Evolutionary conservation across 2,113 vertebrate species (phyloP).

Genomic region (Fregata magnificens): DNA sequence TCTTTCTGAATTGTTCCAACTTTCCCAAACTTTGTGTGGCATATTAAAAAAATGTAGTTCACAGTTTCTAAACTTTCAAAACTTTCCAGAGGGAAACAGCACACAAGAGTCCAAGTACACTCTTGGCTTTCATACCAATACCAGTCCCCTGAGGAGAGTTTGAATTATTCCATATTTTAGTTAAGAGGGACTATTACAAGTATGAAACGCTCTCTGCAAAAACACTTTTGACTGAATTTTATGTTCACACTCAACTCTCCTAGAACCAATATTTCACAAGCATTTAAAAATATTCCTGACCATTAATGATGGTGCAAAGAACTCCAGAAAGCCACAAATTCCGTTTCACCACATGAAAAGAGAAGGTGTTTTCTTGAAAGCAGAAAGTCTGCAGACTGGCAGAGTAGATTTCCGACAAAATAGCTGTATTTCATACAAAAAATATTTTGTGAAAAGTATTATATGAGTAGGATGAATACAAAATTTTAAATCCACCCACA

Average conservation of each 20-base stretch:
- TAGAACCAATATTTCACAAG: conserved; percentile 1
- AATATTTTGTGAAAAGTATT: background rate
- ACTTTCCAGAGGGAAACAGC: background rate
- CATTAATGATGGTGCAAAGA: background rate
- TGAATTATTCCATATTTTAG: conserved; percentile 18
- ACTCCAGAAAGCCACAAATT: background rate
- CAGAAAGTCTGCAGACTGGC: background rate
- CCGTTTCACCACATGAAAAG: background rate
- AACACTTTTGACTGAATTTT: background rate
- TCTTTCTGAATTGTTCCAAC: background rate
- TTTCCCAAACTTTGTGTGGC: conserved; percentile 1
- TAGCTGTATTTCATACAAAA: background rate
- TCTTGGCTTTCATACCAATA: background rate
- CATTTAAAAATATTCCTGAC: background rate
- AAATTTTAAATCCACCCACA: background rate
- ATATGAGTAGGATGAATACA: background rate
- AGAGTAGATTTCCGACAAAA: background rate
- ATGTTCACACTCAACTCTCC: conserved; percentile 4
- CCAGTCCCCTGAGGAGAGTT: background rate
- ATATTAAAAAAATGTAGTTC: background rate
- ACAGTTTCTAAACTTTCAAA: conserved; percentile 24
- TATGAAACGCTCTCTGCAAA: conserved; percentile 13
- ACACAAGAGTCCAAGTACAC: background rate
- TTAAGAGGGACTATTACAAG: background rate
- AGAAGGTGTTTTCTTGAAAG: background rate